A percentile compares a stretch with the other conserved stretches of the same genome.
phyloP scores from a whole-genome alignment of 23 tunicate genomes.

The Oikopleura vanhoeffeni region DNA sequence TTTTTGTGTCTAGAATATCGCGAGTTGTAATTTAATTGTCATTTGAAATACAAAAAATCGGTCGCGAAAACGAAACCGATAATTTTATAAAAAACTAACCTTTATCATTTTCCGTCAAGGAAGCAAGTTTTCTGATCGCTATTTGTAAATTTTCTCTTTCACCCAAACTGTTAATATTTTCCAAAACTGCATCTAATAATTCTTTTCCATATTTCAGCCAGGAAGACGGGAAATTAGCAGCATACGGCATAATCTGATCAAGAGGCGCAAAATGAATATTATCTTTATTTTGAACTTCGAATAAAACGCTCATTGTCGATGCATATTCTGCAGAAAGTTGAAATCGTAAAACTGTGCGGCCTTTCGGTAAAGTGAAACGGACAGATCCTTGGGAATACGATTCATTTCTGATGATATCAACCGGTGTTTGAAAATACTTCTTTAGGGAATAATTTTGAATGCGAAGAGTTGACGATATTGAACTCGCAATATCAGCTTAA shows the following conservation, averaged over 20 bases:
- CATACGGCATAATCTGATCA: background rate
- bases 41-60: too few species aligned
- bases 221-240: background rate
- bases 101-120: background rate
- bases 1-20: too few species aligned
- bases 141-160: background rate
- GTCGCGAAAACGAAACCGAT: too few species aligned
- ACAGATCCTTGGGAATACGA: background rate
- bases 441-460: background rate
- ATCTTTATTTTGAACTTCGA: background rate
- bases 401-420: background rate
- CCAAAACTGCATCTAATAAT: background rate
- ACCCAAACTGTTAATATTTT: background rate
- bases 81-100: background rate
- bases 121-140: background rate
- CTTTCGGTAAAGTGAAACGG: background rate
- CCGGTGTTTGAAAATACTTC: background rate
- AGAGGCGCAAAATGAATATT: background rate
- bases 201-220: background rate
- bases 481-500: too few species aligned
- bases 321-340: background rate
- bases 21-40: too few species aligned
- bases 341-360: slow-evolving; percentile 4
- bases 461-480: background rate
- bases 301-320: background rate